Evolutionary conservation across 2,797 vertebrate genomes (phyloP), one percentile per base, ranked within the genome.

Genomic region (Rhinella marina): DNA sequence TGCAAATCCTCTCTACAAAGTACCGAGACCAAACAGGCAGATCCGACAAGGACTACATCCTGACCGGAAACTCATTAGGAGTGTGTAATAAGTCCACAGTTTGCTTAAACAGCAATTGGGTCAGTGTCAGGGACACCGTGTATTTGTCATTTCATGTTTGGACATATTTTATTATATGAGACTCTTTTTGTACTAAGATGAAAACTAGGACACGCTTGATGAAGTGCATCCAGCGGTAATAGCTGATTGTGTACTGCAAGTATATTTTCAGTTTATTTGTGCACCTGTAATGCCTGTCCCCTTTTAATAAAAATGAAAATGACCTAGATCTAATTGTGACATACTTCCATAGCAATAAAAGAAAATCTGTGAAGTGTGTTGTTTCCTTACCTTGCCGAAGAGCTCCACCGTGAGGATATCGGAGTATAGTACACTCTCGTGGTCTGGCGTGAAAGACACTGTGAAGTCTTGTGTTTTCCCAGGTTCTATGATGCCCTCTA

Each of bases 361-460:
- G 5, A 70, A 32, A 73, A 64, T 57, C 52, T 77, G 6, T 86
- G 29, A 81, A 72, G 23, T 66, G 29, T 41, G 25, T n/a, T 70
- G 17, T 17, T 27, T 75, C 57, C 84, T 78, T 88, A 98, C 98
- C 96, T 96, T 96, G 90, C 94, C 95, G 1, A 93, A 95, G 87
- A 98, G 94, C 89, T 97, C 88, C 81, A 99, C 91, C 21, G 90
- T 95, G 59, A 99, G 94, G 32, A 25, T 80, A 92, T 97, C 97
- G 0, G 94, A 95, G 56, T 96, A 98, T 93, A 94, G 92, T 14
- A 95, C 91, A 86, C 96, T 97, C n/a, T 96, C 93, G 0, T 98
- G 97, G 85, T 98, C 97, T 0, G 98, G 97, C 32, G 95, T 96
- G 93, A 99, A 99, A 80, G 94, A 96, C 86, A 98, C 91, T 0